Base-by-base conservation (phyloP, 2,113 vertebrate genomes). In the Holacanthus passer region DNA sequence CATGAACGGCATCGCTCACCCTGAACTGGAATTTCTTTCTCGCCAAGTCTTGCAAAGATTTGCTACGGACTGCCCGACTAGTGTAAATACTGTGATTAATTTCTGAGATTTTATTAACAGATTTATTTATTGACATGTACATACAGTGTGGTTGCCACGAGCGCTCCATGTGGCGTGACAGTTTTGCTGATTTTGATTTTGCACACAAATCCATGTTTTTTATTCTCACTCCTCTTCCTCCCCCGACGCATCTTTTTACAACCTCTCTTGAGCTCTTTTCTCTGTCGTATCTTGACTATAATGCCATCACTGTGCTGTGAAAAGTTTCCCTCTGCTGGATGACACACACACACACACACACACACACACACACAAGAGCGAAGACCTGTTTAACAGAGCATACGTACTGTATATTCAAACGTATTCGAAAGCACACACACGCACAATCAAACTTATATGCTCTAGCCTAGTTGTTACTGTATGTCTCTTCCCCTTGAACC, bases 151-250 rank as follows among this genome's bases (percentile, higher is more conserved):
- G 69, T 77, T 77, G 43, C 69, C 56, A 55, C 43, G 17, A 79
- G 66, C 74, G 45, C 82, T 67, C 12, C 43, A 3, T 20, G 66
- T 73, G 86, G 89, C 74, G 59, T 71, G 85, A 88, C 85, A 90
- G 87, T 91, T 93, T 91, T 87, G 91, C 88, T 85, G 73, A 76
- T 89, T 90, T 92, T 90, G 77, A 90, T 90, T 37, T 92, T 91
- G 91, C 91, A 92, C 88, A 83, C 69, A 5, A 0, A 45, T 27
- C 62, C n/a, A 32, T 11, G 6, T 78, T 50, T 80, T 55, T 55
- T 48, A 43, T 62, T 66, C 27, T 0, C 56, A 27, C 7, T 43
- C 7, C 69, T 29, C 39, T 60, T 69, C 11, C 27, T 43, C 39
- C 39, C 63, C 69, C 35, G 43, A n/a, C 20, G 7, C 60, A 16